These are phyloP conservation scores for Netelia inedita DNA, from an alignment of 2,888 invertebrate genomes.

Conservation along the genomic window DNA sequence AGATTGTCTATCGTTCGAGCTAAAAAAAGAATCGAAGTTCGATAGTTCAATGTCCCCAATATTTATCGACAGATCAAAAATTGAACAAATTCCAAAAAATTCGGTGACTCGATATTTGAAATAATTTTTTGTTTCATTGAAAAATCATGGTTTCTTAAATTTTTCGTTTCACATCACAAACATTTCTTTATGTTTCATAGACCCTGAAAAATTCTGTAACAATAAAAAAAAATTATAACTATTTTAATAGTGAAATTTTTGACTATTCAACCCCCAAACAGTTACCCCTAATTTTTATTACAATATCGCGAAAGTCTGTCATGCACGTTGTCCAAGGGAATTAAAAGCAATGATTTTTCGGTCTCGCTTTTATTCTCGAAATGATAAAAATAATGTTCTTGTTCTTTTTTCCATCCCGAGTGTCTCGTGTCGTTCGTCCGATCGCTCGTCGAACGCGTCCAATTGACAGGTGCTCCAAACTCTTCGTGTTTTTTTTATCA, in stretches of 20 bases:
- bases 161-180: background rate
- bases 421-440: background rate
- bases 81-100: background rate
- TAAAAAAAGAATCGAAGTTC: background rate
- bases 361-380: background rate
- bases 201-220: background rate
- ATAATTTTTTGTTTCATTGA: background rate
- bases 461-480: constrained; percentile 22
- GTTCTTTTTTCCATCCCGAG: background rate
- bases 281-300: background rate
- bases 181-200: background rate
- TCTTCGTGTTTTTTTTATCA: constrained; percentile 20
- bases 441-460: constrained; percentile 6
- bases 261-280: background rate
- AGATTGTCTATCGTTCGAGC: background rate
- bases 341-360: background rate
- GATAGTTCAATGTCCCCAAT: background rate
- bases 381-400: background rate
- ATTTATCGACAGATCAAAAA: background rate
- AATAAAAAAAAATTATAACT: background rate
- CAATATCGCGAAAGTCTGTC: background rate
- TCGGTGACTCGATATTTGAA: background rate
- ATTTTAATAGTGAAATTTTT: background rate
- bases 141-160: background rate
- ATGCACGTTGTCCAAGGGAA: background rate